Evolutionary conservation across 2,797 vertebrate genomes (phyloP).

Genomic region (Sarcoramphus papa): DNA sequence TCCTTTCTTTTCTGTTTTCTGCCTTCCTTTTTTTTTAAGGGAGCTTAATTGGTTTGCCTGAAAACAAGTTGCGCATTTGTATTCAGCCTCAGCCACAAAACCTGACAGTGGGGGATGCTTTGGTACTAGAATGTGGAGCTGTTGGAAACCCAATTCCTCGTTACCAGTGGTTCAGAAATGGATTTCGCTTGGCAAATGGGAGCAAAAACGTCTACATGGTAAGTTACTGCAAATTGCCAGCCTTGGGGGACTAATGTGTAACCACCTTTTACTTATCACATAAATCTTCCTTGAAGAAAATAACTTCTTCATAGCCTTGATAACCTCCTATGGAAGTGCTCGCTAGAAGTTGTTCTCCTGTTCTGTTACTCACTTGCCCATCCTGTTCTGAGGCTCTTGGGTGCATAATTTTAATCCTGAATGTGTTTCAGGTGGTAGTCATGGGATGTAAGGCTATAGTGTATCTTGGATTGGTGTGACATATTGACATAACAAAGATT

Average conservation of each 20-base stretch:
- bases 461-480: neutral
- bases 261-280: neutral
- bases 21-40: slow-evolving; percentile 60
- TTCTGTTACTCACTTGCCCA: neutral
- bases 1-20: neutral
- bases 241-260: neutral
- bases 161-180: slow-evolving; percentile 93
- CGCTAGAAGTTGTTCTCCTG: neutral
- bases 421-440: neutral
- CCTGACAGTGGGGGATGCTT: slow-evolving; percentile 76
- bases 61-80: slow-evolving; percentile 80
- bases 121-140: slow-evolving; percentile 86
- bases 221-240: slow-evolving; percentile 22
- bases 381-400: neutral
- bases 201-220: slow-evolving; percentile 83
- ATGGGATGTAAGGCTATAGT: too few relatives aligned
- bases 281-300: neutral
- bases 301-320: neutral
- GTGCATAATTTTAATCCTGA: neutral
- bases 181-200: slow-evolving; percentile 77
- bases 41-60: slow-evolving; percentile 69
- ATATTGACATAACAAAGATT: neutral
- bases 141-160: slow-evolving; percentile 85
- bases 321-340: neutral
- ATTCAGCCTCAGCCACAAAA: slow-evolving; percentile 84